Evolutionary conservation across 2,797 vertebrate genomes (phyloP).

Genomic region (Pangasius macronema): DNA sequence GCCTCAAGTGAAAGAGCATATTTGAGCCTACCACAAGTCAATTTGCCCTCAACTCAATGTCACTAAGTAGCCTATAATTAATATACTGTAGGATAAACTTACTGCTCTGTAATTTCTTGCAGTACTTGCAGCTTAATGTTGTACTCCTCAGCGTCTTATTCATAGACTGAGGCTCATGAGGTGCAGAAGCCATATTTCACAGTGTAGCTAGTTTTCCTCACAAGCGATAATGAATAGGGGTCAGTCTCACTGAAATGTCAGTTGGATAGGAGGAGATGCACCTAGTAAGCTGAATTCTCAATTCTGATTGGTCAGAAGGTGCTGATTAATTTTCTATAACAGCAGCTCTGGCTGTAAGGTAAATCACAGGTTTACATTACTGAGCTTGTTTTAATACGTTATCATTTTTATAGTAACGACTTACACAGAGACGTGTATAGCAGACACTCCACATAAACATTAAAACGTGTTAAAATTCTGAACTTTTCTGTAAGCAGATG

Average conservation of each 20-base stretch:
- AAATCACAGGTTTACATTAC: not conserved
- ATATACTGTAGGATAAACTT: not conserved
- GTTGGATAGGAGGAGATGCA: not conserved
- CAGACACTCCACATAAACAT: not conserved
- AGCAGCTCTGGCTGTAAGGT: not conserved
- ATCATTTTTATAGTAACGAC: not conserved
- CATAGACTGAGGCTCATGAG: not conserved
- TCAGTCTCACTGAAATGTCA: not conserved
- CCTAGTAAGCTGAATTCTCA: not conserved
- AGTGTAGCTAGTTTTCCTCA: not conserved
- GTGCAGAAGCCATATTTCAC: conserved; percentile 3
- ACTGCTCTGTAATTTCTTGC: not conserved
- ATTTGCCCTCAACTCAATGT: not conserved
- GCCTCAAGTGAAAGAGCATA: not conserved
- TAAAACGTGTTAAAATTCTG: not conserved
- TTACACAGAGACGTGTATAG: not conserved
- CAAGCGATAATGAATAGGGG: not conserved
- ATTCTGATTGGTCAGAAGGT: conserved; percentile 9
- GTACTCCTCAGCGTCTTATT: not conserved
- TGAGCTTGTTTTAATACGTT: not conserved
- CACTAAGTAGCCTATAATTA: not conserved
- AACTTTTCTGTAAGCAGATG: not conserved
- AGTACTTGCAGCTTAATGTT: not conserved
- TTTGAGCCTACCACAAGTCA: not conserved
- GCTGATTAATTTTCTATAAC: not conserved